These are phyloP conservation scores for Lithophane leautieri DNA, from an alignment of 2,888 invertebrate genomes.

Conservation along the genomic window DNA sequence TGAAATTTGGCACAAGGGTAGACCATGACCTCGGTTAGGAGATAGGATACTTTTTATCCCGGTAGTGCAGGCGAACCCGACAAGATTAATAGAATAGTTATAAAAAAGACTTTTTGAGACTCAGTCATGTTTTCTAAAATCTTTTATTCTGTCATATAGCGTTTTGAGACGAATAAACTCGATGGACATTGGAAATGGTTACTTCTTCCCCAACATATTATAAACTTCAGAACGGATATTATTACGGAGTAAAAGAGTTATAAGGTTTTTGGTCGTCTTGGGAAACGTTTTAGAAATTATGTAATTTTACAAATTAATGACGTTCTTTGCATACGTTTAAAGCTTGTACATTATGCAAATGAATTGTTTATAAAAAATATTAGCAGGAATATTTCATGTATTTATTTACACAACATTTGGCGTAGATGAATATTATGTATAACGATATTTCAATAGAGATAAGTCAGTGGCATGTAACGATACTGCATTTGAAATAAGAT, in stretches of 20 bases:
- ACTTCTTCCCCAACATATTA: neutral
- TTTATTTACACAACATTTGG: constrained; percentile 30
- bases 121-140: neutral
- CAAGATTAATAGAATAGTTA: too few species aligned
- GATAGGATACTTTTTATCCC: too few species aligned
- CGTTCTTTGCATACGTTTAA: constrained; percentile 10
- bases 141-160: neutral
- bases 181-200: neutral
- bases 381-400: constrained; percentile 15
- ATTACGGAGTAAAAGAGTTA: neutral
- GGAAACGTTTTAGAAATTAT: constrained; percentile 22
- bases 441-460: constrained; percentile 39
- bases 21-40: too few species aligned
- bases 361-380: constrained; percentile 3
- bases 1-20: too few species aligned
- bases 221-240: neutral
- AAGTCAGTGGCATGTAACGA: constrained; percentile 33
- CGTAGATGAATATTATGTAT: constrained; percentile 30
- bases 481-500: too few species aligned
- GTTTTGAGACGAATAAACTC: neutral
- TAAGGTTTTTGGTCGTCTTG: neutral
- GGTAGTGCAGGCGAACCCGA: too few species aligned
- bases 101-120: neutral
- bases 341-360: constrained; percentile 42
- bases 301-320: constrained; percentile 22